Evolutionary conservation across 23 tunicate species (phyloP).

Genomic region (Styela clava): DNA sequence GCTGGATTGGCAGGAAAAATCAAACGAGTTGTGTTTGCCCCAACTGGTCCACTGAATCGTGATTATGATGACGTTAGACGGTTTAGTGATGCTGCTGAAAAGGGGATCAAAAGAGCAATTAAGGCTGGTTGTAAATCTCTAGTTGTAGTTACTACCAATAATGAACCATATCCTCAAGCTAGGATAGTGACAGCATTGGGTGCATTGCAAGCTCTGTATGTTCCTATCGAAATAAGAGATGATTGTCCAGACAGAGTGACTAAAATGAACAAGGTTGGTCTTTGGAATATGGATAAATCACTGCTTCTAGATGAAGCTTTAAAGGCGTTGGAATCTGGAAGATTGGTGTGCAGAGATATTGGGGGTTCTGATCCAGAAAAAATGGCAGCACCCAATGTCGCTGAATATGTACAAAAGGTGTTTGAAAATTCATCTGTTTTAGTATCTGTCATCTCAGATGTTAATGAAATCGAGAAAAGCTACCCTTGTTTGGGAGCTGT

Average conservation of each 20-base stretch:
- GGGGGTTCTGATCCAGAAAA: constrained; percentile 97
- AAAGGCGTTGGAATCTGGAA: constrained; percentile 50
- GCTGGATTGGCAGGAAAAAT: constrained; percentile 31
- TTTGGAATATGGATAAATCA: constrained; percentile 5
- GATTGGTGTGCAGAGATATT: constrained; percentile 77
- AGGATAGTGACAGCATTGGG: constrained; percentile 72
- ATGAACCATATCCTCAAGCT: constrained; percentile 33
- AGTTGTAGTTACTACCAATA: constrained; percentile 42
- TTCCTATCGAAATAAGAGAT: constrained; percentile 86
- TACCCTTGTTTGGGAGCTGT: constrained; percentile 98
- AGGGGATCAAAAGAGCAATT: constrained; percentile 67
- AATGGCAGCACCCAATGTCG: constrained; percentile 96
- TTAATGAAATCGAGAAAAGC: constrained; percentile 56
- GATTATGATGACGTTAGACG: constrained; percentile 93
- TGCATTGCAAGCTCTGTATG: constrained; percentile 73
- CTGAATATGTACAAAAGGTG: constrained; percentile 49
- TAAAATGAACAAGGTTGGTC: constrained; percentile 37
- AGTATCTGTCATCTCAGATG: constrained; percentile 70
- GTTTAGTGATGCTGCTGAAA: constrained; percentile 78
- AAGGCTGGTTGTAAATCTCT: constrained; percentile 76
- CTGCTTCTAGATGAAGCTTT: neutral
- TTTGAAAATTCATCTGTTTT: constrained; percentile 40
- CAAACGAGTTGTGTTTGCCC: constrained; percentile 66
- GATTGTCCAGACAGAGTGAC: constrained; percentile 48
- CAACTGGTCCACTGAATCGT: constrained; percentile 91